These are phyloP conservation scores for Catocala nupta DNA, from an alignment of 2,888 invertebrate genomes.

Conservation along the genomic window DNA sequence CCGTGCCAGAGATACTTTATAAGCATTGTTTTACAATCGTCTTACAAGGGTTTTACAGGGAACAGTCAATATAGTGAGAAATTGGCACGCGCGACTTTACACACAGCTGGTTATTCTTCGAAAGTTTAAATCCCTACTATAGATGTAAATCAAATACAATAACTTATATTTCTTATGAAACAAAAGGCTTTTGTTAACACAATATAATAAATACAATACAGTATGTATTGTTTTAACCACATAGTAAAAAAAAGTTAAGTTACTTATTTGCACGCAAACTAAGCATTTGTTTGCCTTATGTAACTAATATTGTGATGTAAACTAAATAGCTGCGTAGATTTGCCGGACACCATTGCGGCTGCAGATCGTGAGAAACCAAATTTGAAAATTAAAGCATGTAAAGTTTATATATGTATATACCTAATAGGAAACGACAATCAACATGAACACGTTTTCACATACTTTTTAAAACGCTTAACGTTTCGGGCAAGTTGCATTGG, in stretches of 20 bases:
- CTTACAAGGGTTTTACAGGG: constrained; percentile 66
- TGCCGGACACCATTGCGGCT: too few species aligned
- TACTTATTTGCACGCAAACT: constrained; percentile 11
- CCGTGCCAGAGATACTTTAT: constrained; percentile 66
- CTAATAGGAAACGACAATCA: too few species aligned
- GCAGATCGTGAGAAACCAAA: too few species aligned
- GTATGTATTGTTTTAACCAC: not conserved
- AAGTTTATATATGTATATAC: too few species aligned
- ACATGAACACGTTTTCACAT: too few species aligned
- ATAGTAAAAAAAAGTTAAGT: not conserved
- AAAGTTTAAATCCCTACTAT: constrained; percentile 31
- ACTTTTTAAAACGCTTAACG: too few species aligned
- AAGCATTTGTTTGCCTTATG: constrained; percentile 1
- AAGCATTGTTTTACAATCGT: constrained; percentile 75
- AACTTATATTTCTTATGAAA: constrained; percentile 15
- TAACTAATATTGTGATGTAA: not conserved
- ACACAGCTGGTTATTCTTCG: constrained; percentile 47
- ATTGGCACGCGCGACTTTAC: constrained; percentile 54
- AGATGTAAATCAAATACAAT: constrained; percentile 31
- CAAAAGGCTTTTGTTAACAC: constrained; percentile 15
- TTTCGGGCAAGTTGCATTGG: too few species aligned
- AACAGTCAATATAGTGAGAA: constrained; percentile 60
- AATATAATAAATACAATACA: not conserved
- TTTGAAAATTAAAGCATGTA: too few species aligned
- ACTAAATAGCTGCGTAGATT: too few species aligned